A percentile compares a stretch with the other conserved stretches of the same genome.
phyloP scores from a whole-genome alignment of 2,113 vertebrate genomes.

The Chloropsis cyanopogon region DNA sequence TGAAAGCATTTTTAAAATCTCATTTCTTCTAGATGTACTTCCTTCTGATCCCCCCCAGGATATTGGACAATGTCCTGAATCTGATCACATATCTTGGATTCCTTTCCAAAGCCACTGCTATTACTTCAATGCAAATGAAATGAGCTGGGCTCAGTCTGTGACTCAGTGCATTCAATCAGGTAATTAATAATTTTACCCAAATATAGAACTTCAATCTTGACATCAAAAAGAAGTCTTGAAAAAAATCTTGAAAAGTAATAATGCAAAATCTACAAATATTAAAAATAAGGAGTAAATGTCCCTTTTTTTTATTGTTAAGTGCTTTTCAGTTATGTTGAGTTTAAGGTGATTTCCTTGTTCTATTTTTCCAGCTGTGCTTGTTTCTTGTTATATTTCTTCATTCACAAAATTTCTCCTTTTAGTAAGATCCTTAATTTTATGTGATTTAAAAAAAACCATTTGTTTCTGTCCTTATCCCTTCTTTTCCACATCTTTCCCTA shows the following conservation, averaged over 20 bases:
- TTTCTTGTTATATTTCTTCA: background rate
- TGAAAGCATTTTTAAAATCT: constrained; percentile 21
- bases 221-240: background rate
- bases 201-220: background rate
- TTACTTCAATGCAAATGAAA: constrained; percentile 56
- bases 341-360: background rate
- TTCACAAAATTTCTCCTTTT: background rate
- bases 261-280: background rate
- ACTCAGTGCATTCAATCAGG: constrained; percentile 79
- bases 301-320: background rate
- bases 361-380: background rate
- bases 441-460: accelerated
- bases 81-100: constrained; percentile 70
- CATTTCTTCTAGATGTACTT: constrained; percentile 59
- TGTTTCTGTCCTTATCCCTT: background rate
- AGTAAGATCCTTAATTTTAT: background rate
- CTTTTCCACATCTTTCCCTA: background rate
- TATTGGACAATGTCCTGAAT: constrained; percentile 78
- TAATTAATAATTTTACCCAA: constrained; percentile 31
- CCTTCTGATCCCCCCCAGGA: constrained; percentile 76
- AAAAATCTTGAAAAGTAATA: background rate
- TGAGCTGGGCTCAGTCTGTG: constrained; percentile 78
- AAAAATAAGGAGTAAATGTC: background rate
- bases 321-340: background rate
- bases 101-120: constrained; percentile 83